Evolutionary conservation across 2,113 vertebrate species (phyloP).

Genomic region (Coryphaenoides rupestris): DNA sequence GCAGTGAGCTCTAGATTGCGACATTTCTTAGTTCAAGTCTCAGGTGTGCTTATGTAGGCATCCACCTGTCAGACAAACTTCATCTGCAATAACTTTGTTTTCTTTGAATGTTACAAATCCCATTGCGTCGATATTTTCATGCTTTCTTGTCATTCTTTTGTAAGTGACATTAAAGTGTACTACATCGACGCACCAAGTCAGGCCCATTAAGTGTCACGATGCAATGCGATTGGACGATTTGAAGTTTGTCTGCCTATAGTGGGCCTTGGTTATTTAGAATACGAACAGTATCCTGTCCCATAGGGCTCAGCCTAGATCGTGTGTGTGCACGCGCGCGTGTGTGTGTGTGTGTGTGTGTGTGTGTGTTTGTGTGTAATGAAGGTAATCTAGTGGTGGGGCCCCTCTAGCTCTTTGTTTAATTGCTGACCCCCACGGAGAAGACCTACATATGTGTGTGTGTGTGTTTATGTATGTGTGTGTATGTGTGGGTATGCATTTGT

Average conservation of each 20-base stretch:
- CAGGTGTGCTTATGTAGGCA: too few relatives aligned
- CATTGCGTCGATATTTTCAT: too few relatives aligned
- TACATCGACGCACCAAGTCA: too few relatives aligned
- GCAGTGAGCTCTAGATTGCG: background rate
- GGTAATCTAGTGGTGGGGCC: conserved; percentile 17
- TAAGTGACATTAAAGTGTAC: too few relatives aligned
- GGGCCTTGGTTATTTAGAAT: conserved; percentile 26
- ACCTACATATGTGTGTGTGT: conserved; percentile 34
- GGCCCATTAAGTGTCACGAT: too few relatives aligned
- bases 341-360: too few relatives aligned
- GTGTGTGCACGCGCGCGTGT: too few relatives aligned
- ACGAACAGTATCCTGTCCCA: conserved; percentile 34
- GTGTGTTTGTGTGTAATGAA: conserved; percentile 27
- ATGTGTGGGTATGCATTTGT: conserved; percentile 23
- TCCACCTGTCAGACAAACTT: too few relatives aligned
- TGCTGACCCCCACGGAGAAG: conserved; percentile 21
- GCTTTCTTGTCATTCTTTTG: too few relatives aligned
- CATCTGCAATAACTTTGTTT: too few relatives aligned
- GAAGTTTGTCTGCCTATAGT: conserved; percentile 32
- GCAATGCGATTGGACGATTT: conserved; percentile 11
- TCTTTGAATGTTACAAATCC: too few relatives aligned
- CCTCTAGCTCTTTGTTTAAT: conserved; percentile 18
- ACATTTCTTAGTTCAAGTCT: background rate
- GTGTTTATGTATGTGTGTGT: conserved; percentile 6
- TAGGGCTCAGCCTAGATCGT: conserved; percentile 39